phyloP scores from a whole-genome alignment of 1,140 invertebrate species.

The Temnothorax curvispinosus region DNA sequence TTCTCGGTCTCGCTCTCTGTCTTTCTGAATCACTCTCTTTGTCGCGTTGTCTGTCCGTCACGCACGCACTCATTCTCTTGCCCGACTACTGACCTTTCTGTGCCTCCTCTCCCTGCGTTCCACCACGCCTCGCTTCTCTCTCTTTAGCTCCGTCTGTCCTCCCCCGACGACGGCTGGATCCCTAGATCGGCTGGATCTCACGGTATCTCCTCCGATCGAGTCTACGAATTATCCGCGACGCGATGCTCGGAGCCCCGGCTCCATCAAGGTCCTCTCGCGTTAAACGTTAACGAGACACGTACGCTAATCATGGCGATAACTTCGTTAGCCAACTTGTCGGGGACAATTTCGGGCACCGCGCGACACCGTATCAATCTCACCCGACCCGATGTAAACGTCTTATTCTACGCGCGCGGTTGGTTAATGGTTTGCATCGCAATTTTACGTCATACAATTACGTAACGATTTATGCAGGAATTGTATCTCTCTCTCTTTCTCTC shows the following conservation, averaged over 20 bases:
- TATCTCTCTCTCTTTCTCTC: background rate
- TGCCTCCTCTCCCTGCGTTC: background rate
- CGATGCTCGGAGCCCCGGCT: no score
- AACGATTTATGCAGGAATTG: background rate
- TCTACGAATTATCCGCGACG: background rate
- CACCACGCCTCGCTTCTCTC: background rate
- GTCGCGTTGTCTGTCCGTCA: constrained; percentile 24
- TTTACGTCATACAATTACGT: background rate
- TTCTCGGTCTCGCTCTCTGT: background rate
- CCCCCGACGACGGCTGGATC: background rate
- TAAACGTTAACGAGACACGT: background rate
- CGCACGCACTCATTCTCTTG: background rate
- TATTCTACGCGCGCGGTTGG: background rate
- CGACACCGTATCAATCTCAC: constrained; percentile 41
- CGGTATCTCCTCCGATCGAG: background rate
- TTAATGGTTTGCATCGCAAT: constrained; percentile 22
- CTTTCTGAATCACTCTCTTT: constrained; percentile 27
- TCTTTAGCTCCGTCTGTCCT: background rate
- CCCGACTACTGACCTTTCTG: constrained; percentile 31
- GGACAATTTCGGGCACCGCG: constrained; percentile 20
- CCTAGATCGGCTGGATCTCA: background rate
- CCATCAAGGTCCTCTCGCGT: background rate
- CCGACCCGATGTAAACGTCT: background rate
- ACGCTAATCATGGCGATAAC: constrained; percentile 12
- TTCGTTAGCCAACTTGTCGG: constrained; percentile 28